A percentile compares a stretch with the other conserved stretches of the same genome.
phyloP scores from a whole-genome alignment of 2,888 invertebrate species.

The Gibbula magus region DNA sequence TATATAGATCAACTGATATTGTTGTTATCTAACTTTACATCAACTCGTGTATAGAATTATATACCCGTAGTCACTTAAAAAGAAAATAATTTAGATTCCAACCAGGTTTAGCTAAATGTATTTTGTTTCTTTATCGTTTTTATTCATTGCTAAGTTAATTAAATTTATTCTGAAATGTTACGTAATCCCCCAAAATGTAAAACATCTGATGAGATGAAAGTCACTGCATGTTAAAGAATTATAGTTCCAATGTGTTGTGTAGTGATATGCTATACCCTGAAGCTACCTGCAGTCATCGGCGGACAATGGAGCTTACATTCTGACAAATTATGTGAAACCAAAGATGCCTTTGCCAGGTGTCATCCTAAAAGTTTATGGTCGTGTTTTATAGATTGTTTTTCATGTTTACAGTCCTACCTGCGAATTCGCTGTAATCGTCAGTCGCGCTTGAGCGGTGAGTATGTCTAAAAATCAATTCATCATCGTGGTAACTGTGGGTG shows the following conservation, averaged over 20 bases:
- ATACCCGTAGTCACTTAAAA: too few relatives aligned
- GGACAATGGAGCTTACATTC: not conserved
- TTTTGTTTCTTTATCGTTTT: too few relatives aligned
- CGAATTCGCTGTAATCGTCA: conserved; percentile 85
- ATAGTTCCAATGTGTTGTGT: not conserved
- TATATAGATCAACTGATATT: too few relatives aligned
- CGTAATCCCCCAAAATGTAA: too few relatives aligned
- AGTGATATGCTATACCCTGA: not conserved
- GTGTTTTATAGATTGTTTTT: conserved; percentile 40
- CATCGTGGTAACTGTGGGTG: conserved; percentile 18
- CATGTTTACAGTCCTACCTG: conserved; percentile 80
- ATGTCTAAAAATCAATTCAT: conserved; percentile 3
- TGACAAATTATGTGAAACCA: conserved; percentile 23
- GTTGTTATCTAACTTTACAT: too few relatives aligned
- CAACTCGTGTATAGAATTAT: too few relatives aligned
- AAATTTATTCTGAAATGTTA: too few relatives aligned
- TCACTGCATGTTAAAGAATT: too few relatives aligned
- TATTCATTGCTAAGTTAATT: too few relatives aligned
- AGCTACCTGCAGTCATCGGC: not conserved
- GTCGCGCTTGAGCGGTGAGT: conserved; percentile 78
- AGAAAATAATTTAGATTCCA: too few relatives aligned
- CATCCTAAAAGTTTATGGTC: not conserved
- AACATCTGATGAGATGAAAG: too few relatives aligned
- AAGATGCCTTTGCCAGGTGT: not conserved
- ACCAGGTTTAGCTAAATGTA: too few relatives aligned